Evolutionary conservation across 2,797 vertebrate genomes (phyloP).

Genomic region (Huso huso): DNA sequence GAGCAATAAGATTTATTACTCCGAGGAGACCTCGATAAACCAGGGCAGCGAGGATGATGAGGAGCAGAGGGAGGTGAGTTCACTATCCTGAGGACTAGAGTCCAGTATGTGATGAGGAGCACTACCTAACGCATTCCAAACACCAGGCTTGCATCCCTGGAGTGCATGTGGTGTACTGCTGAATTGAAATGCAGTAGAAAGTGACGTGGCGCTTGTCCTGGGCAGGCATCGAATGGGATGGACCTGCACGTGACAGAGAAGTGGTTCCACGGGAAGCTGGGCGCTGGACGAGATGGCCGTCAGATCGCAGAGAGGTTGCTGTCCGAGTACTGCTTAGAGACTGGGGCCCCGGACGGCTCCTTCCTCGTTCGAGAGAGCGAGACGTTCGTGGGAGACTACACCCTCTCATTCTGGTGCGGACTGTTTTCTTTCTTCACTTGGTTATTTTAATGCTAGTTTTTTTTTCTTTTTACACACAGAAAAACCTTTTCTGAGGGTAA

Average conservation of each 20-base stretch:
- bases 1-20: conserved; percentile 96
- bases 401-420: conserved; percentile 91
- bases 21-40: conserved; percentile 84
- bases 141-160: background rate
- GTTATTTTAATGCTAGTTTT: too few species aligned
- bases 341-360: conserved; percentile 86
- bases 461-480: too few species aligned
- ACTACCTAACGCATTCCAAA: background rate
- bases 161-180: background rate
- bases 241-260: conserved; percentile 91
- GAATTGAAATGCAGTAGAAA: background rate
- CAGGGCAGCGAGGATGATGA: conserved; percentile 94
- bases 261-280: conserved; percentile 96
- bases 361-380: conserved; percentile 96
- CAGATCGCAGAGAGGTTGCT: conserved; percentile 90
- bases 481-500: too few species aligned
- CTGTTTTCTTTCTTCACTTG: too few species aligned
- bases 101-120: too few species aligned
- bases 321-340: conserved; percentile 90
- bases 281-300: conserved; percentile 82
- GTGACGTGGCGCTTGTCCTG: background rate
- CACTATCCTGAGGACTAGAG: too few species aligned
- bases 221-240: conserved; percentile 76
- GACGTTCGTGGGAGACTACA: conserved; percentile 96
- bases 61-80: conserved; percentile 86